Conservation (phyloP, 2,113 vertebrate species). For the Lampris incognitus region DNA sequence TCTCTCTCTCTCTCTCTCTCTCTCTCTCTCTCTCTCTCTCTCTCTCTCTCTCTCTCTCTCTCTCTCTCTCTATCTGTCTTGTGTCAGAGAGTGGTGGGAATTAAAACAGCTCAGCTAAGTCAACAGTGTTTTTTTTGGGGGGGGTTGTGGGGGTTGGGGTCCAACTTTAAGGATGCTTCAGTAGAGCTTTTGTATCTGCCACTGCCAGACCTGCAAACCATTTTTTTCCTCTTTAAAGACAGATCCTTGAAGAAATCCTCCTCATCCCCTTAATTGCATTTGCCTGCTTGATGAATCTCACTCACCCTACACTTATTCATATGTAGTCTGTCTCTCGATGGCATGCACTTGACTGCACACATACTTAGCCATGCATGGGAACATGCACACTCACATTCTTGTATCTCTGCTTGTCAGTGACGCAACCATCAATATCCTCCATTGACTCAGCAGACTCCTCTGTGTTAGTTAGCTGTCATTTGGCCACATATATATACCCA, state of each 20-base stretch:
- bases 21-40: not conserved
- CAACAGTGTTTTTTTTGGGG: constrained; percentile 40
- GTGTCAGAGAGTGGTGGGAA: constrained; percentile 35
- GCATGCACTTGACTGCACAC: not conserved
- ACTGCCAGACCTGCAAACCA: constrained; percentile 40
- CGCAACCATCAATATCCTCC: constrained; percentile 5
- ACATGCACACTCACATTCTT: not conserved
- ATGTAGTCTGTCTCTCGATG: constrained; percentile 6
- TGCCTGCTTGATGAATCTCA: constrained; percentile 5
- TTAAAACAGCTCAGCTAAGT: constrained; percentile 67
- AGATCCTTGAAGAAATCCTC: constrained; percentile 61
- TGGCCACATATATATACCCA: constrained; percentile 36
- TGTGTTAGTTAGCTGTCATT: constrained; percentile 65
- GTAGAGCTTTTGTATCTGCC: constrained; percentile 37
- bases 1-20: constrained; percentile 4
- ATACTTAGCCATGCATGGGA: not conserved
- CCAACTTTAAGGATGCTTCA: constrained; percentile 41
- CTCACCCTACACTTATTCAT: constrained; percentile 10
- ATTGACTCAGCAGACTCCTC: constrained; percentile 35
- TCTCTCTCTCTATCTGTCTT: not conserved
- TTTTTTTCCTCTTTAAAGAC: constrained; percentile 57
- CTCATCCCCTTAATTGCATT: constrained; percentile 56
- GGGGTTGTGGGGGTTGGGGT: constrained; percentile 33
- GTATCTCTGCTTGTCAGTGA: not conserved
- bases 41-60: not conserved